These are phyloP conservation scores for Cephus runcator DNA, from an alignment of 2,888 invertebrate species.

Conservation along the genomic window DNA sequence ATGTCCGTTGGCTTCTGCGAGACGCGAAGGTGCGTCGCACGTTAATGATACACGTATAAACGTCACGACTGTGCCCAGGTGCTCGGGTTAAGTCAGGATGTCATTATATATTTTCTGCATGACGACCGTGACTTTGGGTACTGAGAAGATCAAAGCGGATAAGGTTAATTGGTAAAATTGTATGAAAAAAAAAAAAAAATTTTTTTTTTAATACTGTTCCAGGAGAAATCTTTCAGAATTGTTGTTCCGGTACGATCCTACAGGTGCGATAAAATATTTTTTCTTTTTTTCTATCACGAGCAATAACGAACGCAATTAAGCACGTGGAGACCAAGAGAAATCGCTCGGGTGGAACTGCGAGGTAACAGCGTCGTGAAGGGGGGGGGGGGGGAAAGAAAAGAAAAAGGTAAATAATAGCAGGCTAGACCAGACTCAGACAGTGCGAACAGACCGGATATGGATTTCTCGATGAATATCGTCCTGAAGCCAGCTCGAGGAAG, in stretches of 20 bases:
- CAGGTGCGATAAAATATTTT: slow-evolving; percentile 17
- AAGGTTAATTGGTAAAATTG: neutral
- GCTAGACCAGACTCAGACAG: slow-evolving; percentile 36
- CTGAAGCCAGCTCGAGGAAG: neutral
- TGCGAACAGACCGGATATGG: neutral
- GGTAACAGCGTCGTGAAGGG: slow-evolving; percentile 13
- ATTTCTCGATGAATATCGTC: neutral
- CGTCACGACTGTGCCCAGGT: neutral
- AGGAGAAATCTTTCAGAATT: neutral
- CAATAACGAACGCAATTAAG: slow-evolving; percentile 23
- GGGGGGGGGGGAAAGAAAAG: slow-evolving; percentile 2
- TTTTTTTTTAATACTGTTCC: neutral
- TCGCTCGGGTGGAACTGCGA: slow-evolving; percentile 24
- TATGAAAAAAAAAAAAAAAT: neutral
- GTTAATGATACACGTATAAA: neutral
- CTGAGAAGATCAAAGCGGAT: neutral
- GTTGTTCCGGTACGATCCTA: neutral
- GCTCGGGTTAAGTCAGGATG: neutral
- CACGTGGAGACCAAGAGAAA: slow-evolving; percentile 18
- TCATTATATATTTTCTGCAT: neutral
- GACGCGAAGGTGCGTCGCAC: neutral
- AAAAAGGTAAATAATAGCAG: slow-evolving; percentile 20
- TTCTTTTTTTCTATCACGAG: neutral
- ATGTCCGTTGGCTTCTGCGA: neutral
- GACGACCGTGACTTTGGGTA: neutral